Conservation (phyloP, 2,888 invertebrate species). For the Lycia hirtaria region DNA sequence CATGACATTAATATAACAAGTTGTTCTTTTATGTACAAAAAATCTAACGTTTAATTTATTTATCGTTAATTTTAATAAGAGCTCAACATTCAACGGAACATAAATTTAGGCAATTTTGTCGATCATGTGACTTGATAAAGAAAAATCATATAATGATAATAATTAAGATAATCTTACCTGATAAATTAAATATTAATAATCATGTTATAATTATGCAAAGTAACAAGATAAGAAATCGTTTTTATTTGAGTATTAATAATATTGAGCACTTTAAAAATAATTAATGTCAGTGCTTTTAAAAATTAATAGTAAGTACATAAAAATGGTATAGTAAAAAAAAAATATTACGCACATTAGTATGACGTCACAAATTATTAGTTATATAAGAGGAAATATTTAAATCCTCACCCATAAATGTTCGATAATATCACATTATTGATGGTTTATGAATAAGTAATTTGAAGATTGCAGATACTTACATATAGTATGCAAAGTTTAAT, state of each 20-base stretch:
- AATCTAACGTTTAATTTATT: constrained; percentile 31
- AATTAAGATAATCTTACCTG: not conserved
- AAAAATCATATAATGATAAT: not conserved
- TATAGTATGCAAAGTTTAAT: no score
- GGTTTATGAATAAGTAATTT: no score
- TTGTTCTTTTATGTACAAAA: constrained; percentile 79
- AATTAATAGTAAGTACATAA: not conserved
- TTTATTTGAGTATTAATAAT: not conserved
- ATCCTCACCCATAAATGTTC: no score
- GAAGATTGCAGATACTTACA: no score
- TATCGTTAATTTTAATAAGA: constrained; percentile 39
- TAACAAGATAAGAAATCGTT: not conserved
- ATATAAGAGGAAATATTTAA: not conserved
- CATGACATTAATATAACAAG: constrained; percentile 80
- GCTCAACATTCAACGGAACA: not conserved
- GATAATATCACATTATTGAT: no score
- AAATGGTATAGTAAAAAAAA: not conserved
- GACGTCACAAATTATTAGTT: constrained; percentile 4
- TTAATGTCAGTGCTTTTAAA: constrained; percentile 1
- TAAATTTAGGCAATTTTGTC: not conserved
- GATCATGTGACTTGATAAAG: not conserved
- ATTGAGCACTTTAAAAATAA: not conserved
- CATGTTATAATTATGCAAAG: not conserved
- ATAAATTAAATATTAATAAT: not conserved
- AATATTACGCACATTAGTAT: constrained; percentile 3